These are phyloP conservation scores for Drosophila baimaii DNA, from an alignment of 1,140 invertebrate species.

Conservation along the genomic window DNA sequence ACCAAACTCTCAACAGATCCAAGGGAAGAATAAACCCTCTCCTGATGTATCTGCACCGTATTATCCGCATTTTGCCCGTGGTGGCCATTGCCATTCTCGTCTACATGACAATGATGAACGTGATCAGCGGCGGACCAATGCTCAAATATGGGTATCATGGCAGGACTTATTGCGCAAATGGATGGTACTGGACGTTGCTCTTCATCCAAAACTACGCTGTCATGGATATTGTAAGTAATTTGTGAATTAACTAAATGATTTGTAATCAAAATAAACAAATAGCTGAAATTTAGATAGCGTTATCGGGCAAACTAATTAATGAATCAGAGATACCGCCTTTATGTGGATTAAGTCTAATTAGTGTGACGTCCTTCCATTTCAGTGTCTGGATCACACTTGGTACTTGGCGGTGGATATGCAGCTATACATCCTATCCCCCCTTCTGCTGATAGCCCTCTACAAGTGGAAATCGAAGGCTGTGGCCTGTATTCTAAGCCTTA, in stretches of 20 bases:
- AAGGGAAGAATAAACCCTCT: conserved; percentile 62
- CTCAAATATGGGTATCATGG: conserved; percentile 33
- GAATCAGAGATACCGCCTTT: not conserved
- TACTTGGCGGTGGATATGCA: conserved; percentile 94
- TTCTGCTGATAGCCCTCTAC: conserved; percentile 89
- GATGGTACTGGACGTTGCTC: conserved; percentile 63
- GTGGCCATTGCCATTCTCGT: conserved; percentile 53
- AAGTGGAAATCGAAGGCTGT: conserved; percentile 85
- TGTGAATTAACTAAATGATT: not conserved
- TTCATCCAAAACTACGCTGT: conserved; percentile 68
- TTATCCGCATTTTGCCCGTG: conserved; percentile 59
- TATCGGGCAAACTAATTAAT: conserved; percentile 1
- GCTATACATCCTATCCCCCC: conserved; percentile 90
- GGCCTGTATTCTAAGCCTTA: conserved; percentile 36
- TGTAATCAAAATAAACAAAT: not conserved
- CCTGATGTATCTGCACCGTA: conserved; percentile 68
- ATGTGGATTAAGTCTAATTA: not conserved
- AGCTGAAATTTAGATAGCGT: not conserved
- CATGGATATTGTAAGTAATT: conserved; percentile 34
- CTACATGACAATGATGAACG: conserved; percentile 46
- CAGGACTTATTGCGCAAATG: conserved; percentile 57
- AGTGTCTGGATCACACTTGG: conserved; percentile 96
- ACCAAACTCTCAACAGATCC: conserved; percentile 8
- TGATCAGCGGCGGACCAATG: conserved; percentile 49
- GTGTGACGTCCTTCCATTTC: conserved; percentile 57